phyloP scores from a whole-genome alignment of 2,113 vertebrate species.

The Lathamus discolor region DNA sequence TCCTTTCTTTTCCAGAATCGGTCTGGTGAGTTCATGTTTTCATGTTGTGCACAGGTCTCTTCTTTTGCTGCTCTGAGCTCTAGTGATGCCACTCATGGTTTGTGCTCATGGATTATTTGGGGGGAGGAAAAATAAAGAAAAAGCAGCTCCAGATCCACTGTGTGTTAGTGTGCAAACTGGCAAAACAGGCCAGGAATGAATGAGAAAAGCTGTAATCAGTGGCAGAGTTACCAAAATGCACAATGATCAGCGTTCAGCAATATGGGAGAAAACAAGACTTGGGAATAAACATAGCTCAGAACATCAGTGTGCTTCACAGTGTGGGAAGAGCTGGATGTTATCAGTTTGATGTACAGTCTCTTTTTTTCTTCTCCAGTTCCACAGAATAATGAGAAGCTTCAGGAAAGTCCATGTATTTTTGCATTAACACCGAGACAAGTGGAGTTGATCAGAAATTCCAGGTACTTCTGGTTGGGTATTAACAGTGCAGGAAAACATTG shows the following conservation, averaged over 20 bases:
- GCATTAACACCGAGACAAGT: constrained; percentile 91
- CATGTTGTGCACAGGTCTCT: neutral
- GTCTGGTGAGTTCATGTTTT: neutral
- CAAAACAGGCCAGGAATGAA: neutral
- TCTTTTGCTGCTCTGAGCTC: neutral
- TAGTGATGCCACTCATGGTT: neutral
- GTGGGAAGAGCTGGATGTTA: neutral
- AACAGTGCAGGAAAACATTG: neutral
- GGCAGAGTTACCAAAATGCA: neutral
- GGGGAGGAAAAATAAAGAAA: neutral
- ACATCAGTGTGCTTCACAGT: neutral
- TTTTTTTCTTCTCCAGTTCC: constrained; percentile 79
- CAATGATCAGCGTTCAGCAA: neutral
- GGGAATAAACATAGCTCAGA: neutral
- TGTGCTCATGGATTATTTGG: neutral
- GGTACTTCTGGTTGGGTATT: constrained; percentile 63
- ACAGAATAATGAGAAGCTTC: constrained; percentile 94
- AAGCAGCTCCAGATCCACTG: neutral
- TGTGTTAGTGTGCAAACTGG: neutral
- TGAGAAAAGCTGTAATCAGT: neutral
- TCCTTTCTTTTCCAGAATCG: neutral
- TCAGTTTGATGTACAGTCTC: neutral
- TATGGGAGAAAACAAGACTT: neutral
- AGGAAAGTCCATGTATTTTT: constrained; percentile 95
- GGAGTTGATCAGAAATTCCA: constrained; percentile 94